Evolutionary conservation across 2,888 invertebrate genomes (phyloP).

Genomic region (Parasteatoda lunata): DNA sequence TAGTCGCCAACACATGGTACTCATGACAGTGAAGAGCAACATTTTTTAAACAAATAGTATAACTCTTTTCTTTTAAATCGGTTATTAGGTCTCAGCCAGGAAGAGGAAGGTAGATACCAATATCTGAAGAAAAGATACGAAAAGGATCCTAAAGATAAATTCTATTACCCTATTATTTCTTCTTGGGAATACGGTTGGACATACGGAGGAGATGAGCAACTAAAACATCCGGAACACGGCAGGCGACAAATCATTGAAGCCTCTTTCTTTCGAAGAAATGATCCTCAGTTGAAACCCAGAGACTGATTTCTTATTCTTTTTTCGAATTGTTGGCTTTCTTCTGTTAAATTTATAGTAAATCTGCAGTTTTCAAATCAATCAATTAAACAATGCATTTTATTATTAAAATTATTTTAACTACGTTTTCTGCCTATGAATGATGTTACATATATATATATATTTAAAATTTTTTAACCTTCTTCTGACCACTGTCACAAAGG

Average conservation of each 20-base stretch:
- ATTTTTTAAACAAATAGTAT: no score
- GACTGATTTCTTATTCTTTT: background rate
- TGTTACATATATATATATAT: no score
- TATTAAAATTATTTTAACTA: no score
- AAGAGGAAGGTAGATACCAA: constrained; percentile 20
- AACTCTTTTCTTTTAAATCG: background rate
- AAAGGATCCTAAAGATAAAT: constrained; percentile 39
- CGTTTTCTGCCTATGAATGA: no score
- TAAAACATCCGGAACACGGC: constrained; percentile 24
- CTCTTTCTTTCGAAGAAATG: constrained; percentile 53
- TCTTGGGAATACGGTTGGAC: constrained; percentile 64
- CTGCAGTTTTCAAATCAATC: no score
- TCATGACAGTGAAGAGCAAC: no score
- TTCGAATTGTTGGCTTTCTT: no score
- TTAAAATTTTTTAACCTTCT: no score
- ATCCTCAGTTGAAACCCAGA: constrained; percentile 46
- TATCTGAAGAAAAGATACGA: constrained; percentile 29
- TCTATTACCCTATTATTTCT: constrained; percentile 24
- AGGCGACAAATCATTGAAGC: constrained; percentile 28
- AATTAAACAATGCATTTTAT: no score
- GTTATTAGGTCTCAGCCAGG: constrained; percentile 48
- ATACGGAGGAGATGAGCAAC: constrained; percentile 23
- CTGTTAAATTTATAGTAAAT: no score
- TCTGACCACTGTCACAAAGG: no score
- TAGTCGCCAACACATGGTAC: no score